phyloP scores from a whole-genome alignment of 2,888 invertebrate species.

The Pterostichus niger region DNA sequence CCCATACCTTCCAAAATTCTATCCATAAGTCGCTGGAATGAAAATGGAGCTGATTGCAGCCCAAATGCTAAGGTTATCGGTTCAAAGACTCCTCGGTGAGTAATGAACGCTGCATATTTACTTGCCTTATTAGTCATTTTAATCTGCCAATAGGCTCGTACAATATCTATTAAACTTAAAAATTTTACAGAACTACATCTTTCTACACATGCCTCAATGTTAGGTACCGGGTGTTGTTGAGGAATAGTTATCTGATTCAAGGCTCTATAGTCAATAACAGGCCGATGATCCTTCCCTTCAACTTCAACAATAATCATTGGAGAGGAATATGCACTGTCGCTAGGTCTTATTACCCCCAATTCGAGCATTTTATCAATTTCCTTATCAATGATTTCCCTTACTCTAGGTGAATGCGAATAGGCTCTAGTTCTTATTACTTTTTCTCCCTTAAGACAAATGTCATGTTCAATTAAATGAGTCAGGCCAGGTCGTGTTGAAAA shows the following conservation, averaged over 20 bases:
- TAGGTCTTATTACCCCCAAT: constrained; percentile 41
- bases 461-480: constrained; percentile 29
- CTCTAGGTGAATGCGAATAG: constrained; percentile 38
- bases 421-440: constrained; percentile 26
- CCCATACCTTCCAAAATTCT: too few relatives aligned
- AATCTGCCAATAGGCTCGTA: constrained; percentile 47
- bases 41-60: too few relatives aligned
- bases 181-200: constrained; percentile 15
- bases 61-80: background rate
- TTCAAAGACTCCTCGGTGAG: constrained; percentile 13
- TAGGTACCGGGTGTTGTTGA: background rate
- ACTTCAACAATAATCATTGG: constrained; percentile 50
- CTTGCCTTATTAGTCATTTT: constrained; percentile 29
- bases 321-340: constrained; percentile 34
- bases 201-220: constrained; percentile 31
- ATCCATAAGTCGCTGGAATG: too few relatives aligned
- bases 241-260: too few relatives aligned
- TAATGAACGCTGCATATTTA: constrained; percentile 13
- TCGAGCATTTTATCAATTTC: constrained; percentile 50
- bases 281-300: constrained; percentile 10
- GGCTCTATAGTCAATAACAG: constrained; percentile 12
- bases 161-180: constrained; percentile 36
- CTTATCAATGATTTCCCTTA: constrained; percentile 27
- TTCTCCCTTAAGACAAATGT: constrained; percentile 12
- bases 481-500: constrained; percentile 9